Percentiles rank a stretch among this genome's conserved stretches.
phyloP scores from a whole-genome alignment of 2,888 invertebrate genomes.

The Diarsia mendica region DNA sequence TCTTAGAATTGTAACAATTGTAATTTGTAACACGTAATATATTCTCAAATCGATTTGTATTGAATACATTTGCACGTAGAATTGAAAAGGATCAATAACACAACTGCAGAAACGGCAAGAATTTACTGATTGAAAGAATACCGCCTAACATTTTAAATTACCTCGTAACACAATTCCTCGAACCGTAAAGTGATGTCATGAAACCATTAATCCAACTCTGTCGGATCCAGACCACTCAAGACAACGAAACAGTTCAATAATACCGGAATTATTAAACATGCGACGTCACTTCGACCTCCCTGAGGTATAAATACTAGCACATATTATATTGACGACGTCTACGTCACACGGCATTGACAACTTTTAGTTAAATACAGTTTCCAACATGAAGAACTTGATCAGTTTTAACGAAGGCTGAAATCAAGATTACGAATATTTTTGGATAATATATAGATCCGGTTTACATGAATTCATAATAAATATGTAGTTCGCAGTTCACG shows the following conservation, averaged over 20 bases:
- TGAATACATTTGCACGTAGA: slow-evolving; percentile 3
- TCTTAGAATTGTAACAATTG: not conserved
- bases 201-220: slow-evolving; percentile 39
- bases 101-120: not conserved
- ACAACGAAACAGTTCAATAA: slow-evolving; percentile 50
- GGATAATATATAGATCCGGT: slow-evolving; percentile 35
- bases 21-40: slow-evolving; percentile 34
- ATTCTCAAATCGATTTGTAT: slow-evolving; percentile 1
- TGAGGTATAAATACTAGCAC: slow-evolving; percentile 63
- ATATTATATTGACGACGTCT: slow-evolving; percentile 51
- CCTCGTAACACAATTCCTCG: slow-evolving; percentile 4
- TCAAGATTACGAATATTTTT: slow-evolving; percentile 41
- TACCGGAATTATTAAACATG: slow-evolving; percentile 55
- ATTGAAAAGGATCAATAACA: slow-evolving; percentile 19
- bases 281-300: slow-evolving; percentile 53
- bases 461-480: slow-evolving; percentile 30
- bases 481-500: slow-evolving; percentile 2
- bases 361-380: slow-evolving; percentile 58
- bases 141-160: slow-evolving; percentile 11
- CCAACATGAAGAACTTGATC: slow-evolving; percentile 51
- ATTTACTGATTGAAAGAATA: slow-evolving; percentile 13
- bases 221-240: slow-evolving; percentile 25
- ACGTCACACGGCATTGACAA: slow-evolving; percentile 68
- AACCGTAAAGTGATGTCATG: slow-evolving; percentile 34
- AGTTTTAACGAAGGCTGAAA: slow-evolving; percentile 42